Base-by-base conservation (phyloP, 2,797 vertebrate species). In the Limnodromus scolopaceus region DNA sequence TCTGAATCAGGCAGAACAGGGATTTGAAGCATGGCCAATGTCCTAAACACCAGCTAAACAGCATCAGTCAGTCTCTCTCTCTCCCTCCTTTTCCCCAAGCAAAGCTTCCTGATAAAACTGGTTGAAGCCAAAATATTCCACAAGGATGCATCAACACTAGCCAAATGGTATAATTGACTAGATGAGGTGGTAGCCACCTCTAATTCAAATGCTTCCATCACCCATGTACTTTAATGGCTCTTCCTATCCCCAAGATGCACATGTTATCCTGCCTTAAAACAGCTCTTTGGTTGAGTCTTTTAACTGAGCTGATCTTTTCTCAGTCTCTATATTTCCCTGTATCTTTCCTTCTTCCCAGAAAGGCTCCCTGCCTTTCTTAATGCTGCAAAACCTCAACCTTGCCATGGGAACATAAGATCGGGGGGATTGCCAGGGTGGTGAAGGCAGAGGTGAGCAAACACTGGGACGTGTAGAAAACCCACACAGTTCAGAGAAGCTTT, bases 21-120 rank as follows among this genome's bases (percentile, higher is more conserved):
- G 74, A 87, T 95, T 91, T 97, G 81, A 96, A 91, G 60, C 4
- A 7, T 43, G 80, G 83, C 83, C 43, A 82, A 79, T 30, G 68
- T 84, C 85, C 87, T 81, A 74, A 94, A 86, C 92, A 86, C 68
- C 39, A 90, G 19, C 70, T 77, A 74, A 94, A 93, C 43, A 84
- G 16, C 32, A 84, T 87, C 88, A 80, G 23, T 81, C 58, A 36
- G n/a, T 80, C 36, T 64, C 38, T 71, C 32, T 43, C 28, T 60
- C 45, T 75, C 32, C 39, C 28, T 58, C 24, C 36, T 90, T 72
- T 88, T 81, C 60, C 77, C 32, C 45, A 54, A 68, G 48, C 80
- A 88, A 83, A 85, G 2, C 53, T 91, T 87, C 70, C 68, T 77
- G 77, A 92, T 89, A 75, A 84, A 84, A 70, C 28, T 76, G 22